Evolutionary conservation across 2,888 invertebrate genomes (phyloP).

Genomic region (Phortica okadai): DNA sequence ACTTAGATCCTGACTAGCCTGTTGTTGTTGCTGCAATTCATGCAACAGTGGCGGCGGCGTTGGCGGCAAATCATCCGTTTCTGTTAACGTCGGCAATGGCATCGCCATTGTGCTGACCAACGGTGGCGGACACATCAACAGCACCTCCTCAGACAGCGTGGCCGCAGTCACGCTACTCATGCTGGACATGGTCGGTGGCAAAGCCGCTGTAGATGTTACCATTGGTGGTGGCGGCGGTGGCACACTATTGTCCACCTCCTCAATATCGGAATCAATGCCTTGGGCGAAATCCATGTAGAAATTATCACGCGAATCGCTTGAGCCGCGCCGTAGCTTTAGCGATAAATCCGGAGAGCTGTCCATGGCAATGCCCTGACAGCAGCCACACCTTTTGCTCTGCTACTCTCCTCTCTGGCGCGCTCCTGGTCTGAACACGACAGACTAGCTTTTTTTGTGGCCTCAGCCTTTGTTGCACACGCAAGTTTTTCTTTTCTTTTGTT

Average conservation of each 20-base stretch:
- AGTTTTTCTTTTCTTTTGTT: not conserved
- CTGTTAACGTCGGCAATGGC: slow-evolving; percentile 67
- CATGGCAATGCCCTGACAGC: slow-evolving; percentile 59
- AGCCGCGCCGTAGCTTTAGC: slow-evolving; percentile 88
- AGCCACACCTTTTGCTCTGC: not conserved
- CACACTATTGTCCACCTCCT: slow-evolving; percentile 86
- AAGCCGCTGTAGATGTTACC: slow-evolving; percentile 43
- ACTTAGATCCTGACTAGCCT: slow-evolving; percentile 45
- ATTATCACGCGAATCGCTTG: slow-evolving; percentile 91
- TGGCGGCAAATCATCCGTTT: slow-evolving; percentile 72
- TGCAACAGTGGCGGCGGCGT: slow-evolving; percentile 65
- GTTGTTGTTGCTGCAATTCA: slow-evolving; percentile 37
- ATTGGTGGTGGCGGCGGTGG: slow-evolving; percentile 61
- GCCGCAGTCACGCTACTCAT: slow-evolving; percentile 55
- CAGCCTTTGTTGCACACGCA: not conserved
- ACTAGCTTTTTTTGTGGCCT: not conserved
- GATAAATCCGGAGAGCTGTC: slow-evolving; percentile 93
- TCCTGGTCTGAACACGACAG: not conserved
- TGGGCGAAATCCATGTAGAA: slow-evolving; percentile 95
- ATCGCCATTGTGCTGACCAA: slow-evolving; percentile 52
- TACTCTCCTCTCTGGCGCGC: not conserved
- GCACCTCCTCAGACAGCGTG: slow-evolving; percentile 51
- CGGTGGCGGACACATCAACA: slow-evolving; percentile 52
- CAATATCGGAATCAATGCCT: slow-evolving; percentile 93
- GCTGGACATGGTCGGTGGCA: slow-evolving; percentile 46